Conservation (phyloP, 2,888 invertebrate genomes). For the Trichacis sp. region DNA sequence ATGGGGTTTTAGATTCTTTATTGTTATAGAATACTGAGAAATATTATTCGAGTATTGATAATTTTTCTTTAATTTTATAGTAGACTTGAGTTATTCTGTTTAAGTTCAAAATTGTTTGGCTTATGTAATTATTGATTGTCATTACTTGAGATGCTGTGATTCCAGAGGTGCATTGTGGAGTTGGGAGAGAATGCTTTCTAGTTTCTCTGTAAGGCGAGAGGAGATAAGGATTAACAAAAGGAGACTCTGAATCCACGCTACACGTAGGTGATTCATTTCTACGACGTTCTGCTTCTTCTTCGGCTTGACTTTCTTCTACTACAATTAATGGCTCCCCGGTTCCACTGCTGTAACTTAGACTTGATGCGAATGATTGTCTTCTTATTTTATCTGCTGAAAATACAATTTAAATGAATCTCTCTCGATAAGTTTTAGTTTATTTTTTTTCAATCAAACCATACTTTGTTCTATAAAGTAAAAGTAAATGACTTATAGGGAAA, state of each 20-base stretch:
- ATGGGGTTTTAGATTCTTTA: no score
- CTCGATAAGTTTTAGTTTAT: no score
- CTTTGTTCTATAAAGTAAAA: no score
- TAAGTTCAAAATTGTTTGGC: no score
- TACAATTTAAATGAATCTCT: background rate
- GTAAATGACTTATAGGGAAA: no score
- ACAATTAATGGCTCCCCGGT: conserved; percentile 84
- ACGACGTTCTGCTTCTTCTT: conserved; percentile 73
- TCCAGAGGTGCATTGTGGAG: conserved; percentile 86
- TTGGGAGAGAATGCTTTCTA: conserved; percentile 86
- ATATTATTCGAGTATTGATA: no score
- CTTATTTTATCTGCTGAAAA: conserved; percentile 51
- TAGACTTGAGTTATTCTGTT: no score
- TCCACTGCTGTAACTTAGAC: conserved; percentile 51
- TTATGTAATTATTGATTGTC: no score
- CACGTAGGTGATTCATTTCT: conserved; percentile 72
- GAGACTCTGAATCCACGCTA: conserved; percentile 82
- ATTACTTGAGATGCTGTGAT: conserved; percentile 84
- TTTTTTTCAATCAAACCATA: no score
- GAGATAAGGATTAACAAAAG: conserved; percentile 81
- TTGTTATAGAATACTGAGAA: no score
- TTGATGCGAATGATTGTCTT: conserved; percentile 57
- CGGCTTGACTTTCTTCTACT: conserved; percentile 81
- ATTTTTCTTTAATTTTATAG: no score
- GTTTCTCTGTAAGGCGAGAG: conserved; percentile 85